These are phyloP conservation scores for Pavo muticus DNA, from an alignment of 2,113 vertebrate genomes.

Conservation along the genomic window DNA sequence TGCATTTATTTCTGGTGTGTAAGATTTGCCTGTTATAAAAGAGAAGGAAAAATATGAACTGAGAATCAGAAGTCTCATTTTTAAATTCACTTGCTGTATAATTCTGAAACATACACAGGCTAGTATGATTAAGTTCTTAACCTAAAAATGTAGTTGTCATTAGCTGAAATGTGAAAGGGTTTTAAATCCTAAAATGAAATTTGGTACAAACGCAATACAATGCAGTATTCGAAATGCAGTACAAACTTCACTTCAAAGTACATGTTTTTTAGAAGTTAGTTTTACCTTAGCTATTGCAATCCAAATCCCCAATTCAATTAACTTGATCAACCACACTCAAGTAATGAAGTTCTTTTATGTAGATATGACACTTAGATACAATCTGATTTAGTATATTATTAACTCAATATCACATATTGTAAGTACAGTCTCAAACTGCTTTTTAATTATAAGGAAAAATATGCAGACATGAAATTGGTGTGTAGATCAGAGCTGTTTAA, in stretches of 20 bases:
- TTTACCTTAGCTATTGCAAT: background rate
- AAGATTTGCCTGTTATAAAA: background rate
- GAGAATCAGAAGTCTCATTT: background rate
- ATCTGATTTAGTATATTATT: slow-evolving; percentile 41
- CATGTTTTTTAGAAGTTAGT: background rate
- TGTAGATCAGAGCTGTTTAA: slow-evolving; percentile 62
- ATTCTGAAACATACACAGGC: background rate
- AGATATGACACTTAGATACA: background rate
- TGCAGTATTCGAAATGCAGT: background rate
- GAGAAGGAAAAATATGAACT: background rate
- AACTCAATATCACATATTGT: background rate
- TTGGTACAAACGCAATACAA: background rate
- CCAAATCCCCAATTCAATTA: background rate
- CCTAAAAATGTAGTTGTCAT: background rate
- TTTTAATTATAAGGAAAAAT: slow-evolving; percentile 58
- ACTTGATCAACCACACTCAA: background rate
- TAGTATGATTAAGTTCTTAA: background rate
- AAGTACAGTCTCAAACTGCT: slow-evolving; percentile 1
- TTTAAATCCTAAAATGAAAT: background rate
- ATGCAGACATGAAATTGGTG: slow-evolving; percentile 35
- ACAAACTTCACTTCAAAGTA: background rate
- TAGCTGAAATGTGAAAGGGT: background rate
- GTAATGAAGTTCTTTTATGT: background rate
- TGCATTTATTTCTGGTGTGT: background rate
- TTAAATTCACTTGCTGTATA: background rate